These are phyloP conservation scores for Tiliacea aurago DNA, from an alignment of 2,888 invertebrate species.

Conservation along the genomic window DNA sequence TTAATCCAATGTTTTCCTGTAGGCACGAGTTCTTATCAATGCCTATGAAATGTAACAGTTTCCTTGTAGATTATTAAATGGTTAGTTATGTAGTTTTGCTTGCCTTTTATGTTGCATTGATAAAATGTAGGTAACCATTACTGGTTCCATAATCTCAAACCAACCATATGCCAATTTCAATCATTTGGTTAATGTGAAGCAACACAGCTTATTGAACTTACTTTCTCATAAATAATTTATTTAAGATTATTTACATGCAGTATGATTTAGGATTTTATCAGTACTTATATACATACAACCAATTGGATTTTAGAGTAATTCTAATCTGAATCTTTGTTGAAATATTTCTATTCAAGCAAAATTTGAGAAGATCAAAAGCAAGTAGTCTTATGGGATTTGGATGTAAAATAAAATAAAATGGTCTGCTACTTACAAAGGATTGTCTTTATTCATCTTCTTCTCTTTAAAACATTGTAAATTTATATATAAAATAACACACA, in stretches of 20 bases:
- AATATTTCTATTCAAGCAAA: background rate
- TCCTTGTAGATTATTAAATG: background rate
- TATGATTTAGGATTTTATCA: background rate
- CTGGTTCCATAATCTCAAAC: background rate
- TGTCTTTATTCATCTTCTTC: too few species aligned
- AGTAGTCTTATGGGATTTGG: too few species aligned
- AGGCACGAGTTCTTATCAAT: background rate
- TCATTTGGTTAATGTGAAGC: background rate
- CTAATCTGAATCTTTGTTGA: background rate
- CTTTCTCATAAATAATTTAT: conserved; percentile 1
- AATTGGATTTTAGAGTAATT: background rate
- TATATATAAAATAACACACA: too few species aligned
- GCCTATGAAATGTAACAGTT: background rate
- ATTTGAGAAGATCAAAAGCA: background rate
- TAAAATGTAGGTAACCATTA: background rate
- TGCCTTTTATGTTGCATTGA: background rate
- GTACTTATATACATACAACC: background rate
- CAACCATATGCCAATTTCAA: background rate
- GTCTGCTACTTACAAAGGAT: too few species aligned
- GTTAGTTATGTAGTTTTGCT: background rate
- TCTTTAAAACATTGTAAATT: too few species aligned
- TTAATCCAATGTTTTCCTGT: conserved; percentile 29
- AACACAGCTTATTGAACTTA: conserved; percentile 1
- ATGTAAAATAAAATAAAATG: too few species aligned
- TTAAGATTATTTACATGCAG: background rate